phyloP scores from a whole-genome alignment of 2,797 vertebrate genomes.

The Galagoides demidoff region DNA sequence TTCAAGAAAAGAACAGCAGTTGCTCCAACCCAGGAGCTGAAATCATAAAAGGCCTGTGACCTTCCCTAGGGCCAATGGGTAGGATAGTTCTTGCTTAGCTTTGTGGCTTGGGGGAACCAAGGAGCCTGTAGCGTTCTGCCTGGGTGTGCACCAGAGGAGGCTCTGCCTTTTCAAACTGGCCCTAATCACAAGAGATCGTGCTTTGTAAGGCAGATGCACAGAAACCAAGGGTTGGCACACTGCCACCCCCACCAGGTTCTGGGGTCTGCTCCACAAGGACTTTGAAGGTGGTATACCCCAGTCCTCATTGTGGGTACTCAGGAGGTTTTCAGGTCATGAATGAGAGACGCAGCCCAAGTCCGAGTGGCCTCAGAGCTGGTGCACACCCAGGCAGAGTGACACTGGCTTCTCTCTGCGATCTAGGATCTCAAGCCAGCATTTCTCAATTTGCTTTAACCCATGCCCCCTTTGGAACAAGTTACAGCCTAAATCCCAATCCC shows the following conservation, averaged over 20 bases:
- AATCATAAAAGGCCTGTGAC: neutral
- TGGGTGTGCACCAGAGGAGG: neutral
- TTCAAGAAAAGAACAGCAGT: neutral
- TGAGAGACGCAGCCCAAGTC: neutral
- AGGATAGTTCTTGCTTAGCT: neutral
- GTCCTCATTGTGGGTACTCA: fast-evolving
- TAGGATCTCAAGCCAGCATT: neutral
- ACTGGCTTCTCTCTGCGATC: neutral
- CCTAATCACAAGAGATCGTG: neutral
- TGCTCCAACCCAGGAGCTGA: neutral
- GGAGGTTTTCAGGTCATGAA: neutral
- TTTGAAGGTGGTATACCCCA: neutral
- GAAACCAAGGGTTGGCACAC: neutral
- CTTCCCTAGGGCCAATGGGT: neutral
- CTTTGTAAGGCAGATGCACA: neutral
- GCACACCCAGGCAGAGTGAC: fast-evolving
- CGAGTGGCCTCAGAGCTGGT: neutral
- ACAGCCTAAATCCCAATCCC: neutral
- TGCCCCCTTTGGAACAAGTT: constrained; percentile 42
- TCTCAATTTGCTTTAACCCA: constrained; percentile 47
- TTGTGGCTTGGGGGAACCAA: neutral
- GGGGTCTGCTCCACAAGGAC: neutral
- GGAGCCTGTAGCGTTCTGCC: neutral
- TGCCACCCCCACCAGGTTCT: neutral
- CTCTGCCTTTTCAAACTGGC: neutral